Conservation (phyloP, 1,140 invertebrate species). For the Batillaria attramentaria region DNA sequence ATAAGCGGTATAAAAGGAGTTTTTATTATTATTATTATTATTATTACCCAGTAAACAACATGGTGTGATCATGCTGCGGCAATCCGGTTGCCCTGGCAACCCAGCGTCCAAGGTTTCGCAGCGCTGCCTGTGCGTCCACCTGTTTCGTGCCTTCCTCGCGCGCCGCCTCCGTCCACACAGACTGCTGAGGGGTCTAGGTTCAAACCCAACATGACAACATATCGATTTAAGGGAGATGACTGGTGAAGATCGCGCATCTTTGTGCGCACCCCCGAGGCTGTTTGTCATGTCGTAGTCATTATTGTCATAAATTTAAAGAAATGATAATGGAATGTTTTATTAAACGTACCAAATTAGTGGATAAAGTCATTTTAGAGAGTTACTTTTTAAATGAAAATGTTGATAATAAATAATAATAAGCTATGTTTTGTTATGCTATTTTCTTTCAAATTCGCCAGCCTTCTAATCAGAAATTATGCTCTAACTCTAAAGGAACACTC, state of each 20-base stretch:
- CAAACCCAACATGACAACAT: neutral
- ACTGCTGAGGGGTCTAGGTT: neutral
- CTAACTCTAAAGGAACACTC: too few species aligned
- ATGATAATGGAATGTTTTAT: neutral
- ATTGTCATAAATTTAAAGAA: neutral
- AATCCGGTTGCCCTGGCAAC: conserved; percentile 33
- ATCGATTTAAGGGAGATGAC: neutral
- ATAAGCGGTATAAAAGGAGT: too few species aligned
- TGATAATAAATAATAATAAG: too few species aligned
- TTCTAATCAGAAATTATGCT: too few species aligned
- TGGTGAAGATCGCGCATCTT: neutral
- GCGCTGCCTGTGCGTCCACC: conserved; percentile 37
- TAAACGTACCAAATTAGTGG: too few species aligned
- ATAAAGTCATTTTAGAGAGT: too few species aligned
- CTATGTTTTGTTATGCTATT: too few species aligned
- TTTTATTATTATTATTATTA: too few species aligned
- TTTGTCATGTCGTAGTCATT: neutral
- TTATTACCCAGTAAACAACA: conserved; percentile 56
- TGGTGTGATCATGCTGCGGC: conserved; percentile 49
- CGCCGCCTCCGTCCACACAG: conserved; percentile 43
- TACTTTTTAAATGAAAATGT: too few species aligned
- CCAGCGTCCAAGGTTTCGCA: conserved; percentile 46
- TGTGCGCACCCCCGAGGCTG: neutral
- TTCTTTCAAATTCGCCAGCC: too few species aligned
- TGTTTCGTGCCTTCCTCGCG: conserved; percentile 34